These are phyloP conservation scores for Tragelaphus imberbis DNA, from an alignment of 2,113 vertebrate species.

Conservation along the genomic window DNA sequence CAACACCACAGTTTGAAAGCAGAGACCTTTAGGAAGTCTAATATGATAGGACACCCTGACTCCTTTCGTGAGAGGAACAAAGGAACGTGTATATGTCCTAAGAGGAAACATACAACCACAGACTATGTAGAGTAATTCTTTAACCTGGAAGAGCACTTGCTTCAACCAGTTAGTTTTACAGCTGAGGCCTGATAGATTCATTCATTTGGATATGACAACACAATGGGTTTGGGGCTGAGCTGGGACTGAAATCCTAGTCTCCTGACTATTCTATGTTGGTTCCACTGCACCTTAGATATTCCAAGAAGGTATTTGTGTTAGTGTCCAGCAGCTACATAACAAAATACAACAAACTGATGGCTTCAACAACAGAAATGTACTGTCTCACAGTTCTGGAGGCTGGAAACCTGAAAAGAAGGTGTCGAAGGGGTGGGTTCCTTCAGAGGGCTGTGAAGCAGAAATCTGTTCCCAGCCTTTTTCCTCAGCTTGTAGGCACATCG, in stretches of 20 bases:
- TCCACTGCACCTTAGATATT: too few relatives aligned
- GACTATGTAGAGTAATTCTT: background rate
- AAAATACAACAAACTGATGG: background rate
- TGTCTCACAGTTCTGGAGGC: background rate
- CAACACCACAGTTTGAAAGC: background rate
- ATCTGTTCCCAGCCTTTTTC: background rate
- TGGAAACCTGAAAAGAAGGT: background rate
- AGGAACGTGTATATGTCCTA: background rate
- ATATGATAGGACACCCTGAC: background rate
- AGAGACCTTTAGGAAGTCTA: background rate
- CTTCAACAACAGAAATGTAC: background rate
- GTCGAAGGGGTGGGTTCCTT: background rate
- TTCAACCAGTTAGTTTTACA: background rate
- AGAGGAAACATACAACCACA: background rate
- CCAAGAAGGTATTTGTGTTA: background rate
- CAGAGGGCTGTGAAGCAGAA: background rate
- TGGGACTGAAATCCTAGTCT: background rate
- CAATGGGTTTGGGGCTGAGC: background rate
- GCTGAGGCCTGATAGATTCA: background rate
- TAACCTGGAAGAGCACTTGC: background rate
- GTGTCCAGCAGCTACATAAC: background rate
- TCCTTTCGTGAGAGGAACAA: background rate
- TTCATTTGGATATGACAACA: too few relatives aligned
- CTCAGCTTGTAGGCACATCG: too few relatives aligned
- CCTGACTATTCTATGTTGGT: background rate